These are phyloP conservation scores for Abrostola tripartita DNA, from an alignment of 2,888 invertebrate genomes.

Conservation along the genomic window DNA sequence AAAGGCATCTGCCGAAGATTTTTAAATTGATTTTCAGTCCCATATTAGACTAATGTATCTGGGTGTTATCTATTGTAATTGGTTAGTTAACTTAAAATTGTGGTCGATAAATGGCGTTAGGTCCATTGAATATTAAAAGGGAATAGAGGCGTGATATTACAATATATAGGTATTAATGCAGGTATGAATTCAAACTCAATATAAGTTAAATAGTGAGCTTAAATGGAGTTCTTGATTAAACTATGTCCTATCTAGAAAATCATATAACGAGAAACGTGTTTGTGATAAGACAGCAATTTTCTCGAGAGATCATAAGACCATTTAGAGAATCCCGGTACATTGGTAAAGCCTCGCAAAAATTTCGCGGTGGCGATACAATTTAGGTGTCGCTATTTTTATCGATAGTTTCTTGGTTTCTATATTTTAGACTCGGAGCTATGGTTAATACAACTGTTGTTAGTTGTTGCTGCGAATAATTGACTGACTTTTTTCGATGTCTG, in stretches of 20 bases:
- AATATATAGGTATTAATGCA: not conserved
- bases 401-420: slow-evolving; percentile 25
- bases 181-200: not conserved
- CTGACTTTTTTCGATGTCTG: too few relatives aligned
- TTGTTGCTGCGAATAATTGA: too few relatives aligned
- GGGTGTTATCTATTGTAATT: too few relatives aligned
- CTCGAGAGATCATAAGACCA: slow-evolving; percentile 13
- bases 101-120: too few relatives aligned
- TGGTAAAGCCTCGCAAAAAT: slow-evolving; percentile 7
- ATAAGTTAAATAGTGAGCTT: not conserved
- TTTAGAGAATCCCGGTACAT: slow-evolving; percentile 9
- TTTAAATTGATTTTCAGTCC: too few relatives aligned
- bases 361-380: slow-evolving; percentile 30
- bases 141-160: not conserved
- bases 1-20: too few relatives aligned
- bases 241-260: not conserved
- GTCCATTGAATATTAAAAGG: too few relatives aligned
- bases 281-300: slow-evolving; percentile 19
- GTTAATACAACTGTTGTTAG: too few relatives aligned
- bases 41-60: too few relatives aligned
- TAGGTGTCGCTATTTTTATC: slow-evolving; percentile 34
- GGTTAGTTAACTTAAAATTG: too few relatives aligned
- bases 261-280: not conserved
- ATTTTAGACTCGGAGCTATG: slow-evolving; percentile 8
- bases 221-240: not conserved